Conservation (phyloP, 2,888 invertebrate species). For the Apotomis betuletana region DNA sequence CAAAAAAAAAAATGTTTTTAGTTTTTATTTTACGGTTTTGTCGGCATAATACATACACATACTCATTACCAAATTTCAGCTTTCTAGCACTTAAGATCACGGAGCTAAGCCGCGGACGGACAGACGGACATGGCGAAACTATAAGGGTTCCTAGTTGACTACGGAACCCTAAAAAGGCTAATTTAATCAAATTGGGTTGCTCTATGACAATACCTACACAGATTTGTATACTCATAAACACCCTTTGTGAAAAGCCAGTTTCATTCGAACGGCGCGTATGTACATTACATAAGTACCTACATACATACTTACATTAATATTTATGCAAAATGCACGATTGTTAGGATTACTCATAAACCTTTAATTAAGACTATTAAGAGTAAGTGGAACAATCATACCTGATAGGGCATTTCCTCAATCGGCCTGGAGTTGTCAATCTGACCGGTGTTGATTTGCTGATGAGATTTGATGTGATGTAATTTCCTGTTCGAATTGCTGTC, state of each 20-base stretch:
- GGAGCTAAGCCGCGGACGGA: no score
- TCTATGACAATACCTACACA: neutral
- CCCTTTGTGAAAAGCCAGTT: no score
- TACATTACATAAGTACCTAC: neutral
- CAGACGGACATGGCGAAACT: no score
- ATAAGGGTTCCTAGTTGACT: no score
- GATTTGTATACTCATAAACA: neutral
- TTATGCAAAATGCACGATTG: neutral
- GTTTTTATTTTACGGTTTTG: no score
- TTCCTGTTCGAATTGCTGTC: constrained; percentile 71
- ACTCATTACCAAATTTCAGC: no score
- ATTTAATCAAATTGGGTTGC: no score
- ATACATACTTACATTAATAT: constrained; percentile 17
- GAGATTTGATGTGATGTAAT: constrained; percentile 77
- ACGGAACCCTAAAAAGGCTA: no score
- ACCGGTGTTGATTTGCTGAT: constrained; percentile 77
- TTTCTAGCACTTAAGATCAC: no score
- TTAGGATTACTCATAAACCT: neutral
- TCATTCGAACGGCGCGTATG: no score
- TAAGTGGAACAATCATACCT: constrained; percentile 65
- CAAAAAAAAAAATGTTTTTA: no score
- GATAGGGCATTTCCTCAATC: constrained; percentile 84
- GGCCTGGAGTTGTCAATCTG: constrained; percentile 71
- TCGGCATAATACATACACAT: no score
- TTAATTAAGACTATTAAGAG: constrained; percentile 10